These are phyloP conservation scores for Vicugna pacos DNA, from an alignment of 2,113 vertebrate species.

Conservation along the genomic window DNA sequence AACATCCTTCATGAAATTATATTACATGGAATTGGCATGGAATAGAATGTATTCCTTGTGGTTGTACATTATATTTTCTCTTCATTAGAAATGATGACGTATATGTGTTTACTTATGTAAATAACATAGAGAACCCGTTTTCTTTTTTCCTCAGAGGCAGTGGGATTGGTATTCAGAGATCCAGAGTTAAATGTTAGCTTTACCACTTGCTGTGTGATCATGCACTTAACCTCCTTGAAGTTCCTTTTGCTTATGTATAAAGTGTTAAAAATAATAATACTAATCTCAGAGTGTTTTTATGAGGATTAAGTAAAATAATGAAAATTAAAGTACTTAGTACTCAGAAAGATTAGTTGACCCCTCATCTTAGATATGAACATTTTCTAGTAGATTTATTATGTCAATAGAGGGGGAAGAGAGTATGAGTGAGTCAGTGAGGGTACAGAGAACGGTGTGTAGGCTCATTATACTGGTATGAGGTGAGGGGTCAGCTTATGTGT, in stretches of 20 bases:
- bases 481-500: neutral
- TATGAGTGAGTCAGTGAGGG: neutral
- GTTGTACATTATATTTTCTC: neutral
- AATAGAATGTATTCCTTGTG: neutral
- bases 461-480: neutral
- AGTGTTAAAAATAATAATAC: neutral
- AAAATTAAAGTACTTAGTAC: neutral
- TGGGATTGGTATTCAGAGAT: neutral
- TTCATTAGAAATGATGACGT: neutral
- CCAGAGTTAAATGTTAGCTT: neutral
- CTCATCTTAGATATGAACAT: neutral
- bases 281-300: neutral
- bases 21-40: neutral
- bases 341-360: neutral
- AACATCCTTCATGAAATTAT: neutral
- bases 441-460: neutral
- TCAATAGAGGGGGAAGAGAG: neutral
- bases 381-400: neutral
- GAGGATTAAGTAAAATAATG: conserved; percentile 1
- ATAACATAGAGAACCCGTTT: neutral
- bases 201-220: neutral
- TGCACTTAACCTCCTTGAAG: neutral
- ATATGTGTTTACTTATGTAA: neutral
- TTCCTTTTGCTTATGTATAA: conserved; percentile 5
- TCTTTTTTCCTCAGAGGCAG: neutral